Base-by-base conservation (phyloP, 2,113 vertebrate genomes). In the Arvicanthis niloticus region DNA sequence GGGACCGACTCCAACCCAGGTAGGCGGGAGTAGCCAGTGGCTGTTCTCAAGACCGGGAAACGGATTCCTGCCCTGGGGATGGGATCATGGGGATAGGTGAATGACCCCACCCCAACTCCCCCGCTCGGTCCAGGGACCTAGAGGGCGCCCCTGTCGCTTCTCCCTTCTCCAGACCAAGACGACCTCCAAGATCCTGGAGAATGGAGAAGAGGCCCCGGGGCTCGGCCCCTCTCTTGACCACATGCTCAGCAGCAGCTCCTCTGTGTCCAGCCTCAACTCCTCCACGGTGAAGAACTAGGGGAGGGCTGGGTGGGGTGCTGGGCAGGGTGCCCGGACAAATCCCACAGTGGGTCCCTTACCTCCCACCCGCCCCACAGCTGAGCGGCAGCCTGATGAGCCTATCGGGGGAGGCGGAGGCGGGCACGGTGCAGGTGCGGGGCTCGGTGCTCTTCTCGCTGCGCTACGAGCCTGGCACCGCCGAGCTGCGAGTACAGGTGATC, bases 371-470 rank as follows among this genome's bases (percentile, higher is more conserved):
- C 81, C 75, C 1, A 0, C 98, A 99, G 99, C 99, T 99, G 97
- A 99, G 99, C 42, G 99, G 99, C 95, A 99, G 99, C 98, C 98
- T 99, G 98, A 98, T 99, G 99, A 99, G 99, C 97, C 98, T 99
- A 96, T 99, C 99, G 81, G 99, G 99, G 94, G 99, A 99, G 19
- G 99, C 98, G 1, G 99, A 99, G 97, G 98, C 99, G 11, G 99
- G 98, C 42, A 91, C 94, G 0, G 98, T 99, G 97, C 98, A 99
- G 5, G 99, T 99, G 95, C 98, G 98, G 8, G 99, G 99, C 93
- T 99, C 98, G 0, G 97, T 99, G 91, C 99, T 99, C 94, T 99
- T 99, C 96, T 98, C 99, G 42, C 97, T 99, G 97, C 95, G 96
- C 91, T 99, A 99, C 42, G 98, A 99, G 26, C 96, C 96, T 45